Evolutionary conservation across 2,888 invertebrate species (phyloP), one percentile per base, ranked within the genome.

Genomic region (Plusia festucae): DNA sequence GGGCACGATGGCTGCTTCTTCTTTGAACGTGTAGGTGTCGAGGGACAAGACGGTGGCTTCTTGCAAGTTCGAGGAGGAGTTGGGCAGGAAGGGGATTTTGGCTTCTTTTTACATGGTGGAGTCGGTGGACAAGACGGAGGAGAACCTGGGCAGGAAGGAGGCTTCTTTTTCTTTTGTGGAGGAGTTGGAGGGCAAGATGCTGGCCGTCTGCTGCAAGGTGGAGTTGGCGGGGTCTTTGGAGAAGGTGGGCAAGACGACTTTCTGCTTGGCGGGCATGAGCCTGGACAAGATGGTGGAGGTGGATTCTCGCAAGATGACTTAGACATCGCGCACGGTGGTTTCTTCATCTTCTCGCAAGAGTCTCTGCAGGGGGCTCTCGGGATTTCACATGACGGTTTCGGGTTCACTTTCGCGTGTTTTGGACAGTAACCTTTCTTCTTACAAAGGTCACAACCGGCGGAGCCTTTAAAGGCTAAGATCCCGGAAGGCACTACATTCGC

Each of bases 401-500:
- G 76, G 18, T 73, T 71, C 0, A 88, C 51, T 49, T 40, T 61
- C 5, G 84, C 73, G 20, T 82, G 86, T 58, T 87, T 88, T 0
- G 78, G 24, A 58, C 78, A 81, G 4, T 4, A 16, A 0, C 63
- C 70, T 22, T 20, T 58, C 51, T 61, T 73, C 18, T 79, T 84
- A 61, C 84, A 85, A 3, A 53, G 18, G 5, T 83, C 83, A 58
- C 86, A 87, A 11, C 70, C 72, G 18, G 70, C 15, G 7, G 65
- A 54, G 5, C 84, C 81, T 76, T 86, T 86, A 49, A 83, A 81
- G 4, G 79, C 54, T 11, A 90, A 60, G 49, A 91, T 89, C 5
- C 89, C 87, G 18, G 83, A 85, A 2, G 79, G 75, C 8, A 16
- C 9, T 24, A 34, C 56, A 11, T 61, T 51, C 0, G 63, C 53